These are phyloP conservation scores for Athetis lepigone DNA, from an alignment of 2,888 invertebrate species.

Conservation along the genomic window DNA sequence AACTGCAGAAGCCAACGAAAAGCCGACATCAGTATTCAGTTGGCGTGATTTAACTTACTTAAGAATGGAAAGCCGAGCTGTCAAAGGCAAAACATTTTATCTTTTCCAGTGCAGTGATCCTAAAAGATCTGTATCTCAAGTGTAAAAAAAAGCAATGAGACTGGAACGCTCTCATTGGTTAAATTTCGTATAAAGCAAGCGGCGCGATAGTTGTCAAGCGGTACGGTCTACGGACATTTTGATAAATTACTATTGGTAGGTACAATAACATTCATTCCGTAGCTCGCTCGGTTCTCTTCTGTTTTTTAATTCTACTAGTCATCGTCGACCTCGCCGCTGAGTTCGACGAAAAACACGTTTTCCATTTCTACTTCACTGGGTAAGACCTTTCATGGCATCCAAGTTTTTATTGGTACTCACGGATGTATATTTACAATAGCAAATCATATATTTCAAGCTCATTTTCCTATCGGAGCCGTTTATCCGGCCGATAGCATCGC, in stretches of 20 bases:
- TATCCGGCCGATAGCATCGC: constrained; percentile 58
- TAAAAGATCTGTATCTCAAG: constrained; percentile 77
- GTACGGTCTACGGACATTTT: constrained; percentile 80
- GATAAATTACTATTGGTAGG: constrained; percentile 85
- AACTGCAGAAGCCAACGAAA: constrained; percentile 61
- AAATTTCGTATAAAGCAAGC: constrained; percentile 69
- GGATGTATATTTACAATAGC: constrained; percentile 43
- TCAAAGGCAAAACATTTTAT: constrained; percentile 75
- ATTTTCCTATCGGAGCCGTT: constrained; percentile 59
- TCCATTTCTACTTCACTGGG: constrained; percentile 71
- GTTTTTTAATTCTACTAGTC: constrained; percentile 83
- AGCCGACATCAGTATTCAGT: constrained; percentile 74
- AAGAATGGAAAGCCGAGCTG: constrained; percentile 70
- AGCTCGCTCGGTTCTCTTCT: constrained; percentile 73
- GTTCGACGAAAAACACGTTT: constrained; percentile 76
- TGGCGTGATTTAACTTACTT: constrained; percentile 63
- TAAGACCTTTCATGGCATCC: constrained; percentile 67
- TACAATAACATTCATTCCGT: constrained; percentile 83
- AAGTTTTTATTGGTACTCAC: constrained; percentile 60
- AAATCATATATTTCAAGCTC: constrained; percentile 45
- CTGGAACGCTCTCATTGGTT: constrained; percentile 73
- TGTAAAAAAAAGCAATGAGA: constrained; percentile 79
- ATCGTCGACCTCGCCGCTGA: constrained; percentile 72
- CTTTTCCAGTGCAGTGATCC: constrained; percentile 72
- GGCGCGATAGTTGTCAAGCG: constrained; percentile 68